Evolutionary conservation across 2,113 vertebrate species (phyloP).

Genomic region (Glareola pratincola): DNA sequence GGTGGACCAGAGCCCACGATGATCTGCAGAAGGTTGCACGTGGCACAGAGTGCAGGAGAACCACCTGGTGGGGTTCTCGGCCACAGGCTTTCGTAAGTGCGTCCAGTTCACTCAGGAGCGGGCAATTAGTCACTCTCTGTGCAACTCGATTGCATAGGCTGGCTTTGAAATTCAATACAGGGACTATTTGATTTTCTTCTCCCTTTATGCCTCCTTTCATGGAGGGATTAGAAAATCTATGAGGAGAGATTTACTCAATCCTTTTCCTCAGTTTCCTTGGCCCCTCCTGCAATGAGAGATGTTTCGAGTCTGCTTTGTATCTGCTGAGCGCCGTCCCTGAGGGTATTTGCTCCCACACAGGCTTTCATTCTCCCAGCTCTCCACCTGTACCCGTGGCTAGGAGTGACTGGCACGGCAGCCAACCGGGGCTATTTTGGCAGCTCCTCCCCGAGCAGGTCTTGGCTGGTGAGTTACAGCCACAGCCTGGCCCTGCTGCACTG

Average conservation of each 20-base stretch:
- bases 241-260: not conserved
- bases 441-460: not conserved
- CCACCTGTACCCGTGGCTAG: not conserved
- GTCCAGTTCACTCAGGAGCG: not conserved
- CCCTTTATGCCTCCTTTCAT: not conserved
- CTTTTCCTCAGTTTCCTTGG: not conserved
- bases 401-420: not conserved
- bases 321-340: not conserved
- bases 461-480: not conserved
- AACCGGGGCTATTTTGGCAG: not conserved
- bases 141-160: not conserved
- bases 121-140: not conserved
- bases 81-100: not conserved
- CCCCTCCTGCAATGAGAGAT: not conserved
- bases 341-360: not conserved
- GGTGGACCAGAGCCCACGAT: not conserved
- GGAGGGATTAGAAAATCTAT: not conserved
- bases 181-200: not conserved
- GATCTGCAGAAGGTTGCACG: not conserved
- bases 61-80: accelerated
- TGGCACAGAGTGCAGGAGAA: not conserved
- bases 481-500: not conserved
- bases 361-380: not conserved
- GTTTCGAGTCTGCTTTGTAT: not conserved
- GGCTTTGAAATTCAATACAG: not conserved